phyloP scores from a whole-genome alignment of 2,797 vertebrate species.

The Gymnoscopelus microlampas region DNA sequence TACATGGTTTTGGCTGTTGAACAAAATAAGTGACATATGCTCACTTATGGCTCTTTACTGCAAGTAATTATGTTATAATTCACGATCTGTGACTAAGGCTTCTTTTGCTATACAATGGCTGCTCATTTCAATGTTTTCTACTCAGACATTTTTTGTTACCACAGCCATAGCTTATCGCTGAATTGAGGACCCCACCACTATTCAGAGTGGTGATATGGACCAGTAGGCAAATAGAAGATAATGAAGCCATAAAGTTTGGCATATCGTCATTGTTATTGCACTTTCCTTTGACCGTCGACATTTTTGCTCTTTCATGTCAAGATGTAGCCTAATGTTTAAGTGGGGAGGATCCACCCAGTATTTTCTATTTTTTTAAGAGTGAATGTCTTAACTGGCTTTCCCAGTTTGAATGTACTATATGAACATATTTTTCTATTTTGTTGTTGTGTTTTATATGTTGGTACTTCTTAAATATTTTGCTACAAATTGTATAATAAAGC shows the following conservation, averaged over 20 bases:
- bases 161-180: not conserved
- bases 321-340: slow-evolving; percentile 40
- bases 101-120: slow-evolving; percentile 13
- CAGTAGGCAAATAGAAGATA: slow-evolving; percentile 14
- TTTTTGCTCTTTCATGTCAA: slow-evolving; percentile 31
- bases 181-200: not conserved
- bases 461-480: slow-evolving; percentile 54
- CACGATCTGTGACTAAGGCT: too few species aligned
- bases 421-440: slow-evolving; percentile 72
- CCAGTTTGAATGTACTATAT: slow-evolving; percentile 36
- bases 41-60: slow-evolving; percentile 51
- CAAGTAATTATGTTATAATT: slow-evolving; percentile 14
- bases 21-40: slow-evolving; percentile 59
- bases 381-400: slow-evolving; percentile 58
- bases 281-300: slow-evolving; percentile 35
- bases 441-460: slow-evolving; percentile 30
- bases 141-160: too few species aligned
- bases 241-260: slow-evolving; percentile 21
- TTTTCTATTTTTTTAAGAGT: slow-evolving; percentile 21
- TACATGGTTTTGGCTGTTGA: slow-evolving; percentile 7
- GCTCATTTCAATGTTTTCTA: slow-evolving; percentile 8
- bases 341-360: slow-evolving; percentile 47
- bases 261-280: slow-evolving; percentile 42
- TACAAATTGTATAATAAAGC: slow-evolving; percentile 61
- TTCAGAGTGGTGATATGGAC: not conserved